Evolutionary conservation across 1,140 invertebrate genomes (phyloP), one percentile per base, ranked within the genome.

Genomic region (Danaus melanippus): DNA sequence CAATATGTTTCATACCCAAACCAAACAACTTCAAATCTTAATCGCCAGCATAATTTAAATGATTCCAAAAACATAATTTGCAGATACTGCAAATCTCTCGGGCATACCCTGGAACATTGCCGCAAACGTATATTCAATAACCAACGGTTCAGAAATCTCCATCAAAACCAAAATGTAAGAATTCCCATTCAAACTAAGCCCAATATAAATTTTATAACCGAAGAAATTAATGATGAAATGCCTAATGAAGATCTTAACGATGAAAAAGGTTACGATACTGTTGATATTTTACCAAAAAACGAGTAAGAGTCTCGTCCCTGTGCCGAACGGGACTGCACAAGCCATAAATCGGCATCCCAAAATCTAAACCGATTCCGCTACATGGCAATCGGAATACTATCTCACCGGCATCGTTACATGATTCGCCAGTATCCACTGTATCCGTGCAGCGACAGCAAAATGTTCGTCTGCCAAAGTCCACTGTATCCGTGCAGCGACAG

Each of bases 91-190:
- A 62, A 66, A 43, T 11, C 44, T 6, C 17, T 32, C 7, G 64
- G 64, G 9, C 64, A 66, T n/a, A 40, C 12, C 8, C 49, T 66
- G 15, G 54, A 56, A 48, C 40, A 59, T 9, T 66, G 56, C 54
- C 49, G 48, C 10, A 59, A 59, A 42, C 53, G 64, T 2, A 47
- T 60, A 55, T 62, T 41, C 11, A 62, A 66, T 42, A 62, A 66
- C 6, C 21, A 59, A 46, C 15, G 12, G 46, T 39, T 42, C n/a
- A 46, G 40, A 15, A 53, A 54, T 11, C 49, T 15, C 9, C n/a
- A 42, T 47, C 39, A 42, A 21, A n/a, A n/a, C n/a, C n/a, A n/a
- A n/a, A n/a, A 48, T n/a, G 0, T 47, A 49, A 46, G 41, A 54
- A 46, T 48, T 32, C 21, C 21, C 21, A 7, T 32, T 32, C 21